A percentile compares a stretch with the other conserved stretches of the same genome.
phyloP scores from a whole-genome alignment of 2,113 vertebrate genomes.

The Leucopternis melanops region DNA sequence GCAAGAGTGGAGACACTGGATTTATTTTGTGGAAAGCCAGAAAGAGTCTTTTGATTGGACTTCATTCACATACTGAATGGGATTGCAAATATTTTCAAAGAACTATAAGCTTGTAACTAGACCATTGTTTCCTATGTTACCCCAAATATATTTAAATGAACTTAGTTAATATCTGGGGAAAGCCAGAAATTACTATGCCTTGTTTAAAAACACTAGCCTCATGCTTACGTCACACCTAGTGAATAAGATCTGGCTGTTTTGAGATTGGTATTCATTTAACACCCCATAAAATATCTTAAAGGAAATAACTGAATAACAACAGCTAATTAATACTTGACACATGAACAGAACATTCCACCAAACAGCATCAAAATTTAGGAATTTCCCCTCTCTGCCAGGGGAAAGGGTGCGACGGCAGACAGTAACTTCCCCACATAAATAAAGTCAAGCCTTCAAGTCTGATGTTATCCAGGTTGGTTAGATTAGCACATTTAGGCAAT shows the following conservation, averaged over 20 bases:
- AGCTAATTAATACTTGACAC: not conserved
- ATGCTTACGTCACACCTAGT: not conserved
- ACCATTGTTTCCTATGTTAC: not conserved
- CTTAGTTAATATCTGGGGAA: not conserved
- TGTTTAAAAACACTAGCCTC: not conserved
- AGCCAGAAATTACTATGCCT: not conserved
- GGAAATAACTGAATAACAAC: not conserved
- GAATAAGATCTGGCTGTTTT: not conserved
- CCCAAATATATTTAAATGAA: not conserved
- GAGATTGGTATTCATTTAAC: not conserved
- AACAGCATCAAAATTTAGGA: not conserved
- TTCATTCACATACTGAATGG: not conserved
- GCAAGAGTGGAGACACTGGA: not conserved
- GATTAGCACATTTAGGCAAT: not conserved
- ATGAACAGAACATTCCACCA: not conserved
- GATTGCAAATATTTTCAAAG: not conserved
- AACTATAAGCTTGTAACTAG: not conserved
- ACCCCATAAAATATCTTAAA: not conserved
- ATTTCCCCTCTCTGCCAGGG: not conserved
- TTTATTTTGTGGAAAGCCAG: not conserved
- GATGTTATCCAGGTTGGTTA: too few relatives aligned
- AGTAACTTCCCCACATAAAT: not conserved
- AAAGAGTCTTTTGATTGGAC: not conserved
- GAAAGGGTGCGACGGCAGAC: not conserved
- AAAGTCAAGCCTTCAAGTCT: not conserved